Evolutionary conservation across 2,113 vertebrate species (phyloP).

Genomic region (Furnarius figulus): DNA sequence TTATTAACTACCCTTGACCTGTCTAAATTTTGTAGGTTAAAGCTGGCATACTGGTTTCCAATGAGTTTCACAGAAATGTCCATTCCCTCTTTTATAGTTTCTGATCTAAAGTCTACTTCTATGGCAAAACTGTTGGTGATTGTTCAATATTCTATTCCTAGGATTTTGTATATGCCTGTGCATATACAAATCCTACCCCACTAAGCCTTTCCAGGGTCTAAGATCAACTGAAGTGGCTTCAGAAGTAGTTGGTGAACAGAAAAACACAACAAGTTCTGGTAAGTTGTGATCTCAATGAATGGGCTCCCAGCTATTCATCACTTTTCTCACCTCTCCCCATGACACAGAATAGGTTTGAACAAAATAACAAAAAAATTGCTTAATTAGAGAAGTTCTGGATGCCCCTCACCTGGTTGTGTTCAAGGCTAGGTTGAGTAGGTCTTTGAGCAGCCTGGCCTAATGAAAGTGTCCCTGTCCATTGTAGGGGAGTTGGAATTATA

Average conservation of each 20-base stretch:
- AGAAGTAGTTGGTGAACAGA: not conserved
- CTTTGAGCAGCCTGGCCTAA: not conserved
- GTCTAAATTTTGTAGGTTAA: not conserved
- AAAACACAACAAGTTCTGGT: not conserved
- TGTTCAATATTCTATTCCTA: not conserved
- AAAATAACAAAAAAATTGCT: not conserved
- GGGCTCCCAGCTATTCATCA: not conserved
- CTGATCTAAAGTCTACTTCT: not conserved
- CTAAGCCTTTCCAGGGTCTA: not conserved
- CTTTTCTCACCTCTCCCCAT: not conserved
- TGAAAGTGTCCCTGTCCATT: not conserved
- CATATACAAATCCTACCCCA: not conserved
- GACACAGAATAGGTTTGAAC: not conserved
- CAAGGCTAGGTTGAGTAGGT: rapidly evolving
- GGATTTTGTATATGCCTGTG: not conserved
- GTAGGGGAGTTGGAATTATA: not conserved
- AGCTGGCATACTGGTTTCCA: not conserved
- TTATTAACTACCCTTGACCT: not conserved
- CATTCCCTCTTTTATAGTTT: not conserved
- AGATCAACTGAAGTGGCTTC: not conserved
- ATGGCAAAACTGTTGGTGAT: not conserved
- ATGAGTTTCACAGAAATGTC: not conserved
- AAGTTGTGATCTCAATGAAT: not conserved
- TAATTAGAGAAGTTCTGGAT: not conserved
- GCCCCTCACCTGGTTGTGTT: not conserved